Percentiles rank a stretch among this genome's conserved stretches.
phyloP scores from a whole-genome alignment of 2,797 vertebrate genomes.

The Rhabdomys pumilio region DNA sequence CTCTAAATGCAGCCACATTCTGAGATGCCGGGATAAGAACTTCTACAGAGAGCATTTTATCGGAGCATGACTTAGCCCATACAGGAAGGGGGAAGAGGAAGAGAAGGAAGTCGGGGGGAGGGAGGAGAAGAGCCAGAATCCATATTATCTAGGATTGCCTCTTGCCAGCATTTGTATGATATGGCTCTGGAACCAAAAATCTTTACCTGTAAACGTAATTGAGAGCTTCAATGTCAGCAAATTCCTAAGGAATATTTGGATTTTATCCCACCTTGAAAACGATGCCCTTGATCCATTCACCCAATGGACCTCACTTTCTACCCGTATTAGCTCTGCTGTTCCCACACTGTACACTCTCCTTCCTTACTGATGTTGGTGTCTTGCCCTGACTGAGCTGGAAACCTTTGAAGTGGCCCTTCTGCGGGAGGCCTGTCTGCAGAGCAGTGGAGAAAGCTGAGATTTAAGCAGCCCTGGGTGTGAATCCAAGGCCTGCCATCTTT shows the following conservation, averaged over 20 bases:
- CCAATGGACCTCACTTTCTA: rapidly evolving
- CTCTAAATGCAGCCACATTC: neutral
- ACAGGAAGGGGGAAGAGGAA: too few relatives aligned
- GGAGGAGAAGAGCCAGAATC: too few relatives aligned
- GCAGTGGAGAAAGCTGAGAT: neutral
- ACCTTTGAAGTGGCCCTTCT: neutral
- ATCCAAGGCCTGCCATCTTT: neutral
- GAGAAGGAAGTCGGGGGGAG: too few relatives aligned
- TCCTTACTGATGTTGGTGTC: neutral
- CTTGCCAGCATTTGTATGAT: neutral
- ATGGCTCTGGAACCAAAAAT: neutral
- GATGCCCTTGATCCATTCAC: neutral
- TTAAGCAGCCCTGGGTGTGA: too few relatives aligned
- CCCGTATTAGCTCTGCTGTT: rapidly evolving
- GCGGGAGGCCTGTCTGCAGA: neutral
- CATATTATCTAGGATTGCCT: rapidly evolving
- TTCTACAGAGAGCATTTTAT: neutral
- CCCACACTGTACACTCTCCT: rapidly evolving
- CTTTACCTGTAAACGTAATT: neutral
- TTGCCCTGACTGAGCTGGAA: neutral
- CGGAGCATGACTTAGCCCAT: neutral
- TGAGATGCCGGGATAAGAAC: neutral
- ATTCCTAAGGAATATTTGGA: neutral
- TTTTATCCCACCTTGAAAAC: neutral
- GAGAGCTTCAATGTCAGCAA: neutral